Conservation (phyloP, 2,888 invertebrate species). For the Noctua janthina region DNA sequence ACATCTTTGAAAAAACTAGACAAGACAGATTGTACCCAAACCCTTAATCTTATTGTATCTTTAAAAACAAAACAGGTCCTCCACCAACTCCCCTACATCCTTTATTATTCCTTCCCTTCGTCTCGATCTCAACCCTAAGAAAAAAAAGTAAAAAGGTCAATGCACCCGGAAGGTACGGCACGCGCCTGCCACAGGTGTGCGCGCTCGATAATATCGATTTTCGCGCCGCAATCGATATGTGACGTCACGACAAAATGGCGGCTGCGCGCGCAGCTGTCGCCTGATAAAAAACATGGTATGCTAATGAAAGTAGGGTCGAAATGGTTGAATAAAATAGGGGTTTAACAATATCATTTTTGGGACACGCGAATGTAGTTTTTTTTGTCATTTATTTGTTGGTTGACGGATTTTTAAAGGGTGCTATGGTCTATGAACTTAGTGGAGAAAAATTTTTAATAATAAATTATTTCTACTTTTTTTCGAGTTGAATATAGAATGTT, state of each 20-base stretch:
- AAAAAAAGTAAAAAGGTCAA: slow-evolving; percentile 77
- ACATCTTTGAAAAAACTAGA: neutral
- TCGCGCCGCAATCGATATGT: slow-evolving; percentile 82
- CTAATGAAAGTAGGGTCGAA: slow-evolving; percentile 79
- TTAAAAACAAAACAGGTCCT: slow-evolving; percentile 13
- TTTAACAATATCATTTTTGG: slow-evolving; percentile 70
- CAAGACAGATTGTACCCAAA: neutral
- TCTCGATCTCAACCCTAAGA: slow-evolving; percentile 58
- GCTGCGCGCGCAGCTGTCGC: slow-evolving; percentile 85
- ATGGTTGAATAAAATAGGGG: slow-evolving; percentile 74
- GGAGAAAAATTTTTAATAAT: slow-evolving; percentile 26
- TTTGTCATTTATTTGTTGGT: slow-evolving; percentile 58
- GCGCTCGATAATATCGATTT: slow-evolving; percentile 86
- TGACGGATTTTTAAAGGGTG: slow-evolving; percentile 49
- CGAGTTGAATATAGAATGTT: neutral
- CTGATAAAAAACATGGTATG: slow-evolving; percentile 70
- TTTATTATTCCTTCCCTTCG: slow-evolving; percentile 41
- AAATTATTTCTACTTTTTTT: neutral
- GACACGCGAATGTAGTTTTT: slow-evolving; percentile 73
- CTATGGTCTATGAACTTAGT: slow-evolving; percentile 28
- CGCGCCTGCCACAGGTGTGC: slow-evolving; percentile 86
- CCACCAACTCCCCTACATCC: neutral
- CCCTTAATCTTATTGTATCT: neutral
- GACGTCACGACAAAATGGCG: slow-evolving; percentile 84
- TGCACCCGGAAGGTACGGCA: slow-evolving; percentile 83